Evolutionary conservation across 1,140 invertebrate genomes (phyloP).

Genomic region (Branchinecta lindahli): DNA sequence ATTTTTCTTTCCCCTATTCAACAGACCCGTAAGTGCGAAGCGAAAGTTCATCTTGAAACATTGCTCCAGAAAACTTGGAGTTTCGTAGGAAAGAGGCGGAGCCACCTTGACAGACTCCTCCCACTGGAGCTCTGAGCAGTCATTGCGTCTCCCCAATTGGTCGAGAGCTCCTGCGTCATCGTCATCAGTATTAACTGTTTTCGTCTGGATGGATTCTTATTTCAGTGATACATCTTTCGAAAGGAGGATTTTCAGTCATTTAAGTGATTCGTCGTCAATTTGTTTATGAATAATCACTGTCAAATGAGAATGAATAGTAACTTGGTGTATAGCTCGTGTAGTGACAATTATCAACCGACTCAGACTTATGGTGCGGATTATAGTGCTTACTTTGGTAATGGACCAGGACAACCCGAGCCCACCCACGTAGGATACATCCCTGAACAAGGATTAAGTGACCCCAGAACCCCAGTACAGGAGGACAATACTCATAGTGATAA

Average conservation of each 20-base stretch:
- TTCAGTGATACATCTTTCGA: constrained; percentile 9
- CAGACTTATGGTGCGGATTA: constrained; percentile 3
- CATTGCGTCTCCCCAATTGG: neutral
- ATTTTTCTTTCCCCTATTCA: too few species aligned
- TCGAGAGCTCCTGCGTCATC: neutral
- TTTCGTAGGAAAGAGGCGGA: too few species aligned
- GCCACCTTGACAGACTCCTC: neutral
- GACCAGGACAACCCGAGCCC: neutral
- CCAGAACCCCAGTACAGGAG: constrained; percentile 7
- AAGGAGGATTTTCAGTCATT: constrained; percentile 11
- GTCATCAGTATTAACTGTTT: neutral
- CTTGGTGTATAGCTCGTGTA: constrained; percentile 1
- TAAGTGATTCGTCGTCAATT: constrained; percentile 10
- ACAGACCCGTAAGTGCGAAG: too few species aligned
- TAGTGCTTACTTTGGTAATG: constrained; percentile 8
- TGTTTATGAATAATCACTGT: constrained; percentile 10
- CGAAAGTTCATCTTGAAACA: too few species aligned
- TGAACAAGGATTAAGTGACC: neutral
- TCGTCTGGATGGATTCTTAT: neutral
- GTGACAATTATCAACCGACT: constrained; percentile 8
- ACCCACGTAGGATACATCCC: neutral
- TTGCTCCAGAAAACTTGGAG: too few species aligned
- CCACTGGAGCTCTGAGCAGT: neutral
- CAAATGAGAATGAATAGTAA: constrained; percentile 11
- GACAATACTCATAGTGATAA: constrained; percentile 1